phyloP scores from a whole-genome alignment of 1,140 invertebrate species.

The Eciton burchellii region DNA sequence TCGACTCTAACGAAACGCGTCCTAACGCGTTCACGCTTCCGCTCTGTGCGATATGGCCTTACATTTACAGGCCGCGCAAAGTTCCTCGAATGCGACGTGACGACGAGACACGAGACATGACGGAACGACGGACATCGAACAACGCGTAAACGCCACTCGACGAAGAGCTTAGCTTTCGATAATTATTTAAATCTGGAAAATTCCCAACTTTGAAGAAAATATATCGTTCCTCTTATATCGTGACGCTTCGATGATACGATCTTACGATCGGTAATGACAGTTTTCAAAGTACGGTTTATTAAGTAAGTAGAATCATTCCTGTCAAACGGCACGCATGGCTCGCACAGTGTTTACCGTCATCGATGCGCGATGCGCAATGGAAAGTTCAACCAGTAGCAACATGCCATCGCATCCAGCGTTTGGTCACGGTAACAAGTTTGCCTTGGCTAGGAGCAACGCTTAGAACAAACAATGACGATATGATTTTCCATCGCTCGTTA shows the following conservation, averaged over 20 bases:
- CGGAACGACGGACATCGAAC: too few relatives aligned
- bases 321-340: conserved; percentile 3
- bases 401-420: conserved; percentile 13
- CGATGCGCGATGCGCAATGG: neutral
- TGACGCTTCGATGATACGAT: conserved; percentile 2
- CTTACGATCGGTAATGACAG: conserved; percentile 49
- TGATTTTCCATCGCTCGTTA: conserved; percentile 28
- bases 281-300: neutral
- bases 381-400: conserved; percentile 23
- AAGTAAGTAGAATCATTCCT: conserved; percentile 4
- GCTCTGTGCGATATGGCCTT: too few relatives aligned
- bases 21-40: too few relatives aligned
- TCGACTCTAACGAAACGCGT: too few relatives aligned
- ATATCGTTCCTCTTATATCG: conserved; percentile 30
- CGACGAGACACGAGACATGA: too few relatives aligned
- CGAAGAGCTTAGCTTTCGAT: too few relatives aligned
- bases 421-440: conserved; percentile 51
- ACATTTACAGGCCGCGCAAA: too few relatives aligned
- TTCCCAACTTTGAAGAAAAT: too few relatives aligned
- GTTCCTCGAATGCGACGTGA: too few relatives aligned
- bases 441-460: conserved; percentile 36
- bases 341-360: conserved; percentile 29
- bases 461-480: conserved; percentile 32
- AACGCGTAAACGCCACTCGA: too few relatives aligned
- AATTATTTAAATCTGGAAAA: too few relatives aligned